Evolutionary conservation across 2,888 invertebrate genomes (phyloP), one percentile per base, ranked within the genome.

Genomic region (Eledone cirrhosa): DNA sequence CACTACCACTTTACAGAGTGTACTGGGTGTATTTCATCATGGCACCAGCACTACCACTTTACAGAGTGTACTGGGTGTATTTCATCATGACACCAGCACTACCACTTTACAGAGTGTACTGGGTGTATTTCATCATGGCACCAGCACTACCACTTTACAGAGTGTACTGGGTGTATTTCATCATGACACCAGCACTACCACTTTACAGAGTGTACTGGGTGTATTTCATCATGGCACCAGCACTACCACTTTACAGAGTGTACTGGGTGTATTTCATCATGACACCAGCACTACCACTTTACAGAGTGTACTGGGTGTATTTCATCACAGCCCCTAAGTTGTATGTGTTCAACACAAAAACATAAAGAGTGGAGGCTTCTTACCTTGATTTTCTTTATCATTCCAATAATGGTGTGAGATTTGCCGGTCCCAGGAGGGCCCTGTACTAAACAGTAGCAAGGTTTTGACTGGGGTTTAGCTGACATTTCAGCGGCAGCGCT

Each of bases 371-470:
- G 24, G 8, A 3, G 29, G 48, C 85, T 0, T 91, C 91, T 85
- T 93, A 94, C 81, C 95, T 91, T 82, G 94, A 90, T 80, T 84
- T 95, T 93, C 83, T 94, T 92, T 0, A 95, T 93, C 78, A 96
- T 93, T 80, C 94, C 94, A 4, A 94, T 93, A 79, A 97, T 95
- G 0, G 96, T 94, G 83, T 93, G 93, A 0, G 96, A 94, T 91
- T 97, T 97, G 83, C 97, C 97, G 4, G 96, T 96, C 59, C 96
- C 96, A 84, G 90, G 96, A 0, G 96, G 96, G 0, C 97, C 97
- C 87, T 96, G 95, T 78, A 97, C 93, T 85, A 96, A 92, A 84
- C 94, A 94, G 83, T 97, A 92, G 84, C 93, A 93, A 0, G 94
- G 93, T 22, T 92, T 85, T 33, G 92, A 90, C 11, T 76, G 77